Base-by-base conservation (phyloP, 1,140 invertebrate species). In the Anastrepha obliqua region DNA sequence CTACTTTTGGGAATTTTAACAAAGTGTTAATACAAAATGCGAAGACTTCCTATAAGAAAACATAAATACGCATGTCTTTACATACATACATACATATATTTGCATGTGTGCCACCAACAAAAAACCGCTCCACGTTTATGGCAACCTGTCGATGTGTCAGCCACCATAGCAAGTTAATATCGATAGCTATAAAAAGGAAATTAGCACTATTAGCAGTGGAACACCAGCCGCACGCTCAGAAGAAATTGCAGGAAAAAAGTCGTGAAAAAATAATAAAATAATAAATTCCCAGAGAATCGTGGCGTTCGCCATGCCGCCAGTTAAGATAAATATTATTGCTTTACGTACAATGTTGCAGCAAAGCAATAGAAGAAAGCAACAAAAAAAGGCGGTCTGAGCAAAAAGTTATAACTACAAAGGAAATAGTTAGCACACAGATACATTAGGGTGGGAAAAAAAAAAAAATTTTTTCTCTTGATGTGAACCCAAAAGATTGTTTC, bases 251-350 rank as follows among this genome's bases (percentile, higher is more conserved):
- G 6, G 13, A 39, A 42, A 67, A 42, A 70, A 55, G 11, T 55
- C 51, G 11, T 3, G 51, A 55, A 47, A 42, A 70, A 44, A 42
- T 44, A 17, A 74, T 74, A 13, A 74, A 74, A 47, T n/a, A 70
- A 44, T 70, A 47, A 70, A 70, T 29, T 70, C 15, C 15, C 5
- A 74, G 11, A 11, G 44, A 74, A 47, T 8, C 42, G 39, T 70
- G 65, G 3, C 39, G 65, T 17, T 17, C 2, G 67, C 13, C 42
- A 74, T 7, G 13, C 67, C 44, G 15, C 44, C 60, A n/a, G 3
- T 70, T 20, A 5, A 70, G 42, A 74, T 70, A 70, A 70, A 67
- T 67, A 67, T 67, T 67, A 67, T 67, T 67, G 11, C 11, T 55
- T 55, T 55, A 39, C 60, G 11, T 29, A 67, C 65, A 67, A 67